Conservation (phyloP, 2,888 invertebrate species). For the Zootermopsis nevadensis region DNA sequence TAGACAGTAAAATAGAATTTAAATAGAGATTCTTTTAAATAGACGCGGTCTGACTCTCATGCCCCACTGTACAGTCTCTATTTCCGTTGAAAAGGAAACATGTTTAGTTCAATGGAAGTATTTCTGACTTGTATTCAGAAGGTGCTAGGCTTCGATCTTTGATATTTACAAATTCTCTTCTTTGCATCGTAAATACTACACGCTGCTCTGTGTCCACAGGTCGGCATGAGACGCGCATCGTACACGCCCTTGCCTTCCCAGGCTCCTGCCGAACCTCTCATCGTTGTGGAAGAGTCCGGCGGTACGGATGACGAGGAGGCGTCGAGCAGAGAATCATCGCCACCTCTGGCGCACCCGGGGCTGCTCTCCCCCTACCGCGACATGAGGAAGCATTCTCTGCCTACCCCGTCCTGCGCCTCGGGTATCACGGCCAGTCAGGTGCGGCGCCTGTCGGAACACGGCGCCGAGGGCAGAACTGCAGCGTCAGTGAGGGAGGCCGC, state of each 20-base stretch:
- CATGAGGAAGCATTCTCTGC: conserved; percentile 83
- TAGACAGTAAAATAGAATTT: too few relatives aligned
- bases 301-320: conserved; percentile 73
- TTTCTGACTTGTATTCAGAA: too few relatives aligned
- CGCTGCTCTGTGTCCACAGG: not conserved
- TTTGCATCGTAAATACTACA: too few relatives aligned
- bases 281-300: conserved; percentile 84
- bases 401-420: conserved; percentile 85
- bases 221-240: conserved; percentile 75
- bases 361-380: conserved; percentile 79
- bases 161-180: too few relatives aligned
- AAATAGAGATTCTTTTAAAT: too few relatives aligned
- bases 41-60: too few relatives aligned
- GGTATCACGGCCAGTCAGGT: conserved; percentile 79
- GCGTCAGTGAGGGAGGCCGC: conserved; percentile 84
- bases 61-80: too few relatives aligned
- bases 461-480: conserved; percentile 73
- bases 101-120: too few relatives aligned
- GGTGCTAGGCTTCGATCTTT: too few relatives aligned
- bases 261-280: conserved; percentile 75
- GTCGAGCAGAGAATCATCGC: conserved; percentile 52
- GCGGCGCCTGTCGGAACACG: conserved; percentile 82
- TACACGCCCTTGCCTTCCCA: conserved; percentile 69
- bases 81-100: too few relatives aligned
- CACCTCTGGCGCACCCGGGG: conserved; percentile 71